Conservation (phyloP, 2,797 vertebrate species). For the Periophthalmus magnuspinnatus region DNA sequence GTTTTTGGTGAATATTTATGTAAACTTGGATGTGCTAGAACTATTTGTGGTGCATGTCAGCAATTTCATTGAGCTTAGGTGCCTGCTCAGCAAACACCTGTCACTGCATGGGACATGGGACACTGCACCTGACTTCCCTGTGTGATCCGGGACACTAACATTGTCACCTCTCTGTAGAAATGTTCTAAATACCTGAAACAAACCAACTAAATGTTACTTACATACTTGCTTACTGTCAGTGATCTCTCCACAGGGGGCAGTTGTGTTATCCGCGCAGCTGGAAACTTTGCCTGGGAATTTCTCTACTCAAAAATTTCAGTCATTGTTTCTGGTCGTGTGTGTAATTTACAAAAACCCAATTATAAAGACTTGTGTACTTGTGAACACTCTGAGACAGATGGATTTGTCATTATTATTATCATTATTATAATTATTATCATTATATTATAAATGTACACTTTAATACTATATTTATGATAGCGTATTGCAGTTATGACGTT, state of each 20-base stretch:
- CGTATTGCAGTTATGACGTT: background rate
- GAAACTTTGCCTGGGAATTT: constrained; percentile 83
- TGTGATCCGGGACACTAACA: constrained; percentile 11
- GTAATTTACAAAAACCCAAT: constrained; percentile 50
- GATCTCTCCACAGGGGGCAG: constrained; percentile 27
- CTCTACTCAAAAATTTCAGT: constrained; percentile 76
- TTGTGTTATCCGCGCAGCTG: constrained; percentile 71
- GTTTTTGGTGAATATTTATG: background rate
- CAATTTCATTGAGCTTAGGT: background rate
- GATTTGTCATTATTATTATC: background rate
- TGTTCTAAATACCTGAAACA: background rate
- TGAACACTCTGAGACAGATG: background rate
- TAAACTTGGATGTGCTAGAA: background rate
- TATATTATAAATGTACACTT: background rate
- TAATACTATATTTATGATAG: background rate
- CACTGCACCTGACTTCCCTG: background rate
- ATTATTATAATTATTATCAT: too few species aligned
- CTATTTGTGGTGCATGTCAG: background rate
- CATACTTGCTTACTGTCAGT: background rate
- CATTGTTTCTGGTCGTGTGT: constrained; percentile 87
- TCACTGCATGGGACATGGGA: background rate
- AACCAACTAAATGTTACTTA: background rate
- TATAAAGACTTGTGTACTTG: background rate
- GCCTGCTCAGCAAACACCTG: constrained; percentile 49
- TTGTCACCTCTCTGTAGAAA: background rate